Base-by-base conservation (phyloP, 2,113 vertebrate genomes). In the Rhea americana region DNA sequence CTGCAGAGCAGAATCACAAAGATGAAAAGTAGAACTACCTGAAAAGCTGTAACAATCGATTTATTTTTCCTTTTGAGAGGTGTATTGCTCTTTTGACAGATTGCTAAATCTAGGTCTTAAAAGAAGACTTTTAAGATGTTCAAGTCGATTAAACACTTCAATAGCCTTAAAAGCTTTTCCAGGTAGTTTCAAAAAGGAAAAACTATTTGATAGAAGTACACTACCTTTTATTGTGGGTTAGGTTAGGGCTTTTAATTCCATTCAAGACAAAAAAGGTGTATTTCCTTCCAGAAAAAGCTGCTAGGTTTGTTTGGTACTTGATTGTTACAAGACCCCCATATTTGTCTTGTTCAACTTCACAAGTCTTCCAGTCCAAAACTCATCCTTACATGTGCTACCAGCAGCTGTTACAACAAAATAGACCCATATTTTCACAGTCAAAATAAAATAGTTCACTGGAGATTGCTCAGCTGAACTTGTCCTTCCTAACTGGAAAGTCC, bases 341-440 rank as follows among this genome's bases (percentile, higher is more conserved):
- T 15, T 2, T 19, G 20, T 15, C 53, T 65, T 50, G 7, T 6
- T 10, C 53, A 73, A 35, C 13, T 58, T 66, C 37, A 62, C 37
- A 53, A 82, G 56, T 18, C 26, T 47, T 25, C 15, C 76, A 53
- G 45, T 7, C 18, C 50, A 93, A 70, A 90, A 80, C 11, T 24
- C 22, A 80, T 35, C 51, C 35, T 26, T 10, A 9, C 0, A 0
- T 21, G 30, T 24, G 14, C 14, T 18, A 39, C 17, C 45, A 67
- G 65, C 67, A 92, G 59, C 65, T 86, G 65, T 9, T 37, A 10
- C 47, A 32, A 30, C 15, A 45, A 37, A 58, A 6, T 35, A 30
- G 0, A 0, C 8, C 72, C 1, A 0, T 5, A 26, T 26, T 74
- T 35, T 20, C 39, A 48, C 8, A 37, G 37, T 30, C n/a, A 43